phyloP scores from a whole-genome alignment of 2,797 vertebrate species.

The Muscicapa striata region DNA sequence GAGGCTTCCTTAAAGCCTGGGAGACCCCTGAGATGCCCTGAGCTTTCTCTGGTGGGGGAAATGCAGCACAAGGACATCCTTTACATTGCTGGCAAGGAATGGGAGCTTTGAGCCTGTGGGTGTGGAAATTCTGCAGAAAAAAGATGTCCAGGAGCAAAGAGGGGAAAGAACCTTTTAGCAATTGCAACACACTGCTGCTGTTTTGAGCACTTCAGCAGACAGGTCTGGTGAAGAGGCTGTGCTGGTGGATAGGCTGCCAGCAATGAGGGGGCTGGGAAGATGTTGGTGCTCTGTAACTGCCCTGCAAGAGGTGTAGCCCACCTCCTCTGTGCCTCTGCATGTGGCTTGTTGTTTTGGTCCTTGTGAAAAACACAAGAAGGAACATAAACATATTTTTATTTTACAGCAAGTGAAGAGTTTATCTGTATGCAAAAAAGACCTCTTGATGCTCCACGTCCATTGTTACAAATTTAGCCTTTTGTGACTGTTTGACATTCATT shows the following conservation, averaged over 20 bases:
- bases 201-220: not conserved
- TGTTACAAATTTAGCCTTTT: not conserved
- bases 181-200: not conserved
- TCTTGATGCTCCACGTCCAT: not conserved
- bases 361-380: not conserved
- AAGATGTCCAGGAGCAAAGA: not conserved
- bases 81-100: accelerated
- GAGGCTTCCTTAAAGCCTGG: not conserved
- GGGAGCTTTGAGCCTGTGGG: not conserved
- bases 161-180: not conserved
- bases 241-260: not conserved
- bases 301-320: not conserved
- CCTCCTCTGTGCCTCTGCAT: not conserved
- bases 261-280: not conserved
- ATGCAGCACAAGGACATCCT: not conserved
- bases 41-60: not conserved
- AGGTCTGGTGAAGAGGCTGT: not conserved
- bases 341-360: not conserved
- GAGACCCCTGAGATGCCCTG: accelerated
- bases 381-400: not conserved
- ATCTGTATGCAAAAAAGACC: not conserved
- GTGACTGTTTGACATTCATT: not conserved
- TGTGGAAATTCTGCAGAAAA: not conserved
- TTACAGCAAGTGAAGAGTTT: not conserved
- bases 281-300: not conserved